phyloP scores from a whole-genome alignment of 2,113 vertebrate species.

The Rhegmatorhina hoffmannsi region DNA sequence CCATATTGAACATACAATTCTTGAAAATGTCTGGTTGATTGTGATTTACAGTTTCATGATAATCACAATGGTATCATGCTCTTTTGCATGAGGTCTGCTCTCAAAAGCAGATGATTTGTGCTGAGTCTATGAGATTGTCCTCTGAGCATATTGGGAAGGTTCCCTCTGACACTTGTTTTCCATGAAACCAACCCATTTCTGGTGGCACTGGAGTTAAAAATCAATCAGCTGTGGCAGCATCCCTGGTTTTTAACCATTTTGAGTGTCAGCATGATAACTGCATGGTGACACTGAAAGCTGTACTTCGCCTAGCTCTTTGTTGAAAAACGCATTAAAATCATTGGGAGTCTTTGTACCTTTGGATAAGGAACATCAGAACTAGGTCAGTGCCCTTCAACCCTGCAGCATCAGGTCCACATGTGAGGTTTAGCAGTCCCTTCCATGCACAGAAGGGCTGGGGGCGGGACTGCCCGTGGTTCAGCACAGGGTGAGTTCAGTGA shows the following conservation, averaged over 20 bases:
- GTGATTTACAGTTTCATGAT: neutral
- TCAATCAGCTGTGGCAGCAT: neutral
- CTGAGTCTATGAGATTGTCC: neutral
- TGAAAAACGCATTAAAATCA: neutral
- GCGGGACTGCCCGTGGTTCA: neutral
- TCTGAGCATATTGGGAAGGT: neutral
- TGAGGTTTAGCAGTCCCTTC: neutral
- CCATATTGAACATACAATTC: neutral
- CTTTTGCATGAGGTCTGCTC: neutral
- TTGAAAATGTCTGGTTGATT: neutral
- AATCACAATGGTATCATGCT: neutral
- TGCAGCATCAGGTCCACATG: rapidly evolving
- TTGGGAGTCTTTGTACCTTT: neutral
- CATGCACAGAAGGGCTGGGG: neutral
- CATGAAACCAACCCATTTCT: neutral
- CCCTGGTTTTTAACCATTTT: neutral
- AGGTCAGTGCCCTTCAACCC: neutral
- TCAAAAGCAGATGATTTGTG: neutral
- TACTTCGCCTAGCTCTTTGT: neutral
- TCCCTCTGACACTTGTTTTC: neutral
- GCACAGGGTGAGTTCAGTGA: neutral
- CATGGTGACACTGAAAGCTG: neutral
- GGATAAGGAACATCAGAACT: neutral
- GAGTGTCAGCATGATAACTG: neutral
- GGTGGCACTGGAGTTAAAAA: neutral